Percentiles rank a stretch among this genome's conserved stretches.
Evolutionary conservation across 2,113 vertebrate species (phyloP).

Genomic region (Coptodon bakossiorum): DNA sequence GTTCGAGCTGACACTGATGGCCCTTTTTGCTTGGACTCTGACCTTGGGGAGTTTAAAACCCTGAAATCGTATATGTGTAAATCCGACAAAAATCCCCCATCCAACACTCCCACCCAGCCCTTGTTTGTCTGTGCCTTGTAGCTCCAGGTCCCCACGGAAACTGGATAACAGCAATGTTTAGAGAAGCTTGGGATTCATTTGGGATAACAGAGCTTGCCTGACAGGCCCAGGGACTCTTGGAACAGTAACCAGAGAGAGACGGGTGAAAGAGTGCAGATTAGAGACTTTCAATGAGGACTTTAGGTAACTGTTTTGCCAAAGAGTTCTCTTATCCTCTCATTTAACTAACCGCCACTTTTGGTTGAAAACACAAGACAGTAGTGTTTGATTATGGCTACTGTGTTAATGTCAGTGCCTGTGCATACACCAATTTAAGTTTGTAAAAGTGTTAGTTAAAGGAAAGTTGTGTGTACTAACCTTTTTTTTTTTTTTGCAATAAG

Average conservation of each 20-base stretch:
- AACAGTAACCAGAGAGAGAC: constrained; percentile 76
- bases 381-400: not conserved
- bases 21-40: constrained; percentile 25
- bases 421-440: not conserved
- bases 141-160: constrained; percentile 80
- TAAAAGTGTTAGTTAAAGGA: not conserved
- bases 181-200: constrained; percentile 80
- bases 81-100: constrained; percentile 87
- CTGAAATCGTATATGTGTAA: constrained; percentile 96
- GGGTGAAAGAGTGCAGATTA: constrained; percentile 58
- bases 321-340: constrained; percentile 63
- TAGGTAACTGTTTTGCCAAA: constrained; percentile 77
- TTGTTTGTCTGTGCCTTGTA: constrained; percentile 68
- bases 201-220: constrained; percentile 82
- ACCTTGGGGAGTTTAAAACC: constrained; percentile 86
- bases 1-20: not conserved
- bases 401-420: not conserved
- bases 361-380: not conserved
- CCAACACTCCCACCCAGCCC: constrained; percentile 13
- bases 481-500: not conserved
- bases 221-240: constrained; percentile 52
- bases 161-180: constrained; percentile 89
- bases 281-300: constrained; percentile 73
- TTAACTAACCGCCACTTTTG: constrained; percentile 25
- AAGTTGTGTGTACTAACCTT: not conserved